These are phyloP conservation scores for Hybos culiciformis DNA, from an alignment of 2,888 invertebrate genomes.

Conservation along the genomic window DNA sequence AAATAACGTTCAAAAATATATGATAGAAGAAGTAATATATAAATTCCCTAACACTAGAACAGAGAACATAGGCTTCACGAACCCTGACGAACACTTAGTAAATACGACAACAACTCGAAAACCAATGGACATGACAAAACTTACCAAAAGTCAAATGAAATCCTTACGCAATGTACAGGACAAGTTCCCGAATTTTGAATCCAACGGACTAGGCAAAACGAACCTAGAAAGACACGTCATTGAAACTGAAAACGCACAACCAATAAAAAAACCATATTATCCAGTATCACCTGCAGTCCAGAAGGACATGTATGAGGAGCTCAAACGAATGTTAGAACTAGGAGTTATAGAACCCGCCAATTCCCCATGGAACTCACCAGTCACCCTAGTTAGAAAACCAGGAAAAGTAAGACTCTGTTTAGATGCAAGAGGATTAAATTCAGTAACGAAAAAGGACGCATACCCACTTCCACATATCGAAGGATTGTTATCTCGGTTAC, in stretches of 20 bases:
- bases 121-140: background rate
- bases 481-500: conserved; percentile 17
- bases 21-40: no score
- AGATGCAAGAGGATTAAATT: background rate
- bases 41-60: no score
- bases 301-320: no score
- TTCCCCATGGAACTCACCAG: no score
- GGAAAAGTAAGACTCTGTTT: background rate
- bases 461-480: conserved; percentile 11
- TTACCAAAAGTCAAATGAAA: background rate
- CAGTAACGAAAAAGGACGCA: conserved; percentile 2
- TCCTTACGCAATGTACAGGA: background rate
- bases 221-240: background rate
- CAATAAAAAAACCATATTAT: no score
- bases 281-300: no score
- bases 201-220: background rate
- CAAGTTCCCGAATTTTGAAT: no score
- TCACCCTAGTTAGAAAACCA: conserved; percentile 20
- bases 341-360: no score
- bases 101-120: background rate
- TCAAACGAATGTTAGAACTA: no score
- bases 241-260: conserved; percentile 15
- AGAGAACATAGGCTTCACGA: no score
- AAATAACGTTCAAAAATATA: no score
- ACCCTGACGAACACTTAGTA: no score